Evolutionary conservation across 2,888 invertebrate genomes (phyloP).

Genomic region (Calameuta idolon): DNA sequence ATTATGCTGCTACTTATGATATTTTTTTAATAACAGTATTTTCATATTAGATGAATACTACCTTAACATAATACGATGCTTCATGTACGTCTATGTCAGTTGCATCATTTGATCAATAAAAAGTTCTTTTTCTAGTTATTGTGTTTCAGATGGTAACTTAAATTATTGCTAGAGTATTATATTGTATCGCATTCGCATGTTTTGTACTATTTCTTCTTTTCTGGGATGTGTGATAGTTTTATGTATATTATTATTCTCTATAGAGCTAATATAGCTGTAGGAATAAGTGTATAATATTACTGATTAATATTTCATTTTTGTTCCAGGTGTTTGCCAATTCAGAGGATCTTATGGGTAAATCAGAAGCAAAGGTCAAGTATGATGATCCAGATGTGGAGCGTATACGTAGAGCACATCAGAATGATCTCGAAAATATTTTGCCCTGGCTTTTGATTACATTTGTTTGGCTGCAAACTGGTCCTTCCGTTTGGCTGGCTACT

Average conservation of each 20-base stretch:
- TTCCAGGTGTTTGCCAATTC: constrained; percentile 50
- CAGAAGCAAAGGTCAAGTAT: constrained; percentile 26
- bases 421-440: constrained; percentile 72
- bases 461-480: constrained; percentile 69
- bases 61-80: not conserved
- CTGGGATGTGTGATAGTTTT: not conserved
- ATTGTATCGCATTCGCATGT: not conserved
- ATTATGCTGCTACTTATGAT: not conserved
- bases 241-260: not conserved
- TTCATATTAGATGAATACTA: too few species aligned
- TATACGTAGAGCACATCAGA: constrained; percentile 70
- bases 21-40: not conserved
- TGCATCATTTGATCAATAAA: not conserved
- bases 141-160: not conserved
- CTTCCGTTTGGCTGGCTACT: constrained; percentile 65
- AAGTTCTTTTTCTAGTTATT: not conserved
- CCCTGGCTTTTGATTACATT: constrained; percentile 69
- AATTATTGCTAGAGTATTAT: not conserved
- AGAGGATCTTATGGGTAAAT: constrained; percentile 39
- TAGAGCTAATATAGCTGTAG: not conserved
- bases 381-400: constrained; percentile 69
- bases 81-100: not conserved
- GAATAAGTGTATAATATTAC: not conserved
- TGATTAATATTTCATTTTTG: not conserved
- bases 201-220: not conserved